phyloP scores from a whole-genome alignment of 2,888 invertebrate species.

The Rhopalosiphum nymphaeae region DNA sequence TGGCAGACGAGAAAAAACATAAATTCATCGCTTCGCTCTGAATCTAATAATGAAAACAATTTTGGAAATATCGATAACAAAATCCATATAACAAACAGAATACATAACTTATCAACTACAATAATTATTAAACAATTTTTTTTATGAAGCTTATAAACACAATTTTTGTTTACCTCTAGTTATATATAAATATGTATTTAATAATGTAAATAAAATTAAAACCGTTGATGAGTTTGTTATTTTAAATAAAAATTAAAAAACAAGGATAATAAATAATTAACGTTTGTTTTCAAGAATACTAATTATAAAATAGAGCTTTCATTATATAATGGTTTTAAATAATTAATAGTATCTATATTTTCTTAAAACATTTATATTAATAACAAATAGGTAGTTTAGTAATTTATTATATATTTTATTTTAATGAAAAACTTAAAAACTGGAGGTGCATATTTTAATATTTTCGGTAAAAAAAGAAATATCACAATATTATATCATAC shows the following conservation, averaged over 20 bases:
- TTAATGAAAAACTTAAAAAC: not conserved
- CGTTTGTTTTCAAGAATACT: conserved; percentile 22
- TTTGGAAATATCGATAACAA: too few species aligned
- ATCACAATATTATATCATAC: not conserved
- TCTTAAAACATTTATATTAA: not conserved
- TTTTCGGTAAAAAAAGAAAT: not conserved
- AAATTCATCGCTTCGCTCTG: too few species aligned
- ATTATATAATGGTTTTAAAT: not conserved
- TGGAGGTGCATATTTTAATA: too few species aligned
- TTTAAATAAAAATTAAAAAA: conserved; percentile 2
- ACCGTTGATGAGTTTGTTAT: not conserved
- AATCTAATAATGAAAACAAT: too few species aligned
- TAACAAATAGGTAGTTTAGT: not conserved
- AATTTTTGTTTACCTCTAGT: not conserved
- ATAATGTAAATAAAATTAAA: not conserved
- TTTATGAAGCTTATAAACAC: not conserved
- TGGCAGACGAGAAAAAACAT: too few species aligned
- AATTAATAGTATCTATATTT: not conserved
- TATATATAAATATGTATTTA: not conserved
- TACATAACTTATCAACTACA: not conserved
- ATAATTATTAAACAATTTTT: not conserved
- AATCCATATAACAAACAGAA: not conserved
- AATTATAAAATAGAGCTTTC: conserved; percentile 21
- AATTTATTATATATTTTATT: not conserved
- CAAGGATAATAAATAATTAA: not conserved